Conservation (phyloP, 2,797 vertebrate genomes). For the Acanthiza pusilla region DNA sequence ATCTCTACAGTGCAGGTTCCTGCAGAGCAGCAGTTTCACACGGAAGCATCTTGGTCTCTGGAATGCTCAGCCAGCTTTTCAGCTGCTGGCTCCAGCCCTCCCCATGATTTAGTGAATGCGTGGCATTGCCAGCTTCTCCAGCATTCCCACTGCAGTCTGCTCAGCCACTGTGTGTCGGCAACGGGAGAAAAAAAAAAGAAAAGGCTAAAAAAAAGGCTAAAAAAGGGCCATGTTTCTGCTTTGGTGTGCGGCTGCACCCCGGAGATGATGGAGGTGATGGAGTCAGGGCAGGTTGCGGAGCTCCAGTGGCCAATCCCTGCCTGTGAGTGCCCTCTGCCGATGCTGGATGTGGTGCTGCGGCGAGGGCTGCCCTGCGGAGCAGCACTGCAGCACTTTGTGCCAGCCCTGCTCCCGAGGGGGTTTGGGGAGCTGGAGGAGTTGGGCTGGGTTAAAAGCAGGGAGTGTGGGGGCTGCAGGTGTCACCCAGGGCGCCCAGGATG, state of each 20-base stretch:
- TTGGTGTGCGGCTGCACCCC: neutral
- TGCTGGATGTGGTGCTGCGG: neutral
- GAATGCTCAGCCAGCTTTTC: neutral
- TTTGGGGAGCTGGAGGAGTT: neutral
- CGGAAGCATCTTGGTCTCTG: neutral
- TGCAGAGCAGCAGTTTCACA: neutral
- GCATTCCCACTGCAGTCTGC: neutral
- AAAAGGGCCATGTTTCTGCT: neutral
- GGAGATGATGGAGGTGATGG: neutral
- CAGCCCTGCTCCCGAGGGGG: fast-evolving
- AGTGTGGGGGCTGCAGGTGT: fast-evolving
- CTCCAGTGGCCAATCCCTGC: neutral
- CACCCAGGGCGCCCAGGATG: fast-evolving
- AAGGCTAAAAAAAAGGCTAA: fast-evolving
- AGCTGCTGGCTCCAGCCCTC: neutral
- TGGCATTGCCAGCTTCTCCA: neutral
- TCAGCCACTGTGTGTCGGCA: neutral
- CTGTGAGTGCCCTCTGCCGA: conserved; percentile 47
- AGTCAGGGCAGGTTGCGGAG: neutral
- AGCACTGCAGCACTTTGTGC: neutral
- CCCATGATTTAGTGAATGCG: fast-evolving
- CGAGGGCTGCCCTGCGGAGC: neutral
- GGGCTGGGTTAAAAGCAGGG: neutral
- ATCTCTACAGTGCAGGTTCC: neutral
- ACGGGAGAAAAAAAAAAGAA: fast-evolving